A percentile compares a stretch with the other conserved stretches of the same genome.
These are phyloP conservation scores for Bergia sp. DNA, from an alignment of 92 coral and sea anemone genomes.

Conservation along the genomic window DNA sequence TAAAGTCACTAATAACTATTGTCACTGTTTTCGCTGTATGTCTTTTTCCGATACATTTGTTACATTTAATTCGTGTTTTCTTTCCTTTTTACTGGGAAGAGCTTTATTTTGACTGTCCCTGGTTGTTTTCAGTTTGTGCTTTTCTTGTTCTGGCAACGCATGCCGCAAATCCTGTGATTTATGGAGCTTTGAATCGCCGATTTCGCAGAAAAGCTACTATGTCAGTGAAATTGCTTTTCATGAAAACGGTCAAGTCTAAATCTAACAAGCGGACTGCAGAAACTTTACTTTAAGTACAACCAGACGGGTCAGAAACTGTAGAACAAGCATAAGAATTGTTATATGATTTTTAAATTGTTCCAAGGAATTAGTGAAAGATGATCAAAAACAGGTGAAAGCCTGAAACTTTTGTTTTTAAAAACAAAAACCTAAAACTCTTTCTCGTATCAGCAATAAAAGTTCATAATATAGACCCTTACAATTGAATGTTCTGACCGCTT, in stretches of 20 bases:
- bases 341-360: too few species aligned
- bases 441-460: too few species aligned
- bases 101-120: constrained; percentile 46
- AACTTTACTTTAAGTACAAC: background rate
- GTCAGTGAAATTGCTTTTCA: constrained; percentile 11
- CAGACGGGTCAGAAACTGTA: background rate
- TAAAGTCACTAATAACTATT: constrained; percentile 43
- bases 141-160: constrained; percentile 66
- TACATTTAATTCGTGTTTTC: constrained; percentile 68
- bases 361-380: too few species aligned
- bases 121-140: constrained; percentile 62
- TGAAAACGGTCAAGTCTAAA: background rate
- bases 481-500: too few species aligned
- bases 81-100: constrained; percentile 47
- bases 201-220: constrained; percentile 37
- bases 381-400: too few species aligned
- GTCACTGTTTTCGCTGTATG: constrained; percentile 62
- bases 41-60: constrained; percentile 63
- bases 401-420: too few species aligned
- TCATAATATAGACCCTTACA: too few species aligned
- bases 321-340: background rate
- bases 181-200: constrained; percentile 52
- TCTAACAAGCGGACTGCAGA: background rate
- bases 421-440: too few species aligned
- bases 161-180: constrained; percentile 61